Percentiles rank a stretch among this genome's conserved stretches.
Conservation (phyloP, 1,140 invertebrate species). For the Drosophila punjabiensis region DNA sequence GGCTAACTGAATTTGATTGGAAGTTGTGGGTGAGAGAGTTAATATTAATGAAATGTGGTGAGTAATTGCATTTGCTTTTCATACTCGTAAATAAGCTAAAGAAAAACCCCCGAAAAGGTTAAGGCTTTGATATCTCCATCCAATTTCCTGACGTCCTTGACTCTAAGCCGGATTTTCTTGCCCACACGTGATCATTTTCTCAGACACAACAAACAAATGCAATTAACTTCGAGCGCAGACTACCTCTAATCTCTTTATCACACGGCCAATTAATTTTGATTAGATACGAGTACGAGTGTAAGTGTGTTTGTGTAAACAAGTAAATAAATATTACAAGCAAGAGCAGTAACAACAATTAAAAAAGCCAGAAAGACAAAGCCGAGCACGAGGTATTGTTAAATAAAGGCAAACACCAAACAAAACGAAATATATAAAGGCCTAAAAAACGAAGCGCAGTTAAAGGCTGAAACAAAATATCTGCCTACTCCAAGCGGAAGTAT, state of each 20-base stretch:
- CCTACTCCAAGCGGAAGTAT: slow-evolving; percentile 62
- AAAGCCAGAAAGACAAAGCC: slow-evolving; percentile 8
- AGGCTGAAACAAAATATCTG: slow-evolving; percentile 51
- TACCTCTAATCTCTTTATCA: slow-evolving; percentile 73
- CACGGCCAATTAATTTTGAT: slow-evolving; percentile 78
- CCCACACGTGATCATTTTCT: slow-evolving; percentile 22
- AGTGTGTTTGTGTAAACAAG: too few relatives aligned
- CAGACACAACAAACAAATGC: slow-evolving; percentile 51
- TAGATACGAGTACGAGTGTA: slow-evolving; percentile 27
- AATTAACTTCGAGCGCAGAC: slow-evolving; percentile 45
- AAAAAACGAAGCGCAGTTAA: slow-evolving; percentile 63
- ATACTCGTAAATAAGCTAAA: not conserved
- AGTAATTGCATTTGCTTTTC: slow-evolving; percentile 11
- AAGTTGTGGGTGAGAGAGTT: slow-evolving; percentile 34
- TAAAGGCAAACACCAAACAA: slow-evolving; percentile 24
- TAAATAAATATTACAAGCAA: slow-evolving; percentile 32
- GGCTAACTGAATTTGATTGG: slow-evolving; percentile 35
- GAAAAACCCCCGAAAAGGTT: slow-evolving; percentile 5
- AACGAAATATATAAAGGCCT: slow-evolving; percentile 46
- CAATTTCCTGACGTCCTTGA: slow-evolving; percentile 72
- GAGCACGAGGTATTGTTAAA: not conserved
- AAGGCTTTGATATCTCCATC: slow-evolving; percentile 5
- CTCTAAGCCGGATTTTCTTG: slow-evolving; percentile 47
- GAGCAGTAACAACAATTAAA: slow-evolving; percentile 21
- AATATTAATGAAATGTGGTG: slow-evolving; percentile 13